Conservation (phyloP, 2,797 vertebrate species). For the Pangasius mekongensis region DNA sequence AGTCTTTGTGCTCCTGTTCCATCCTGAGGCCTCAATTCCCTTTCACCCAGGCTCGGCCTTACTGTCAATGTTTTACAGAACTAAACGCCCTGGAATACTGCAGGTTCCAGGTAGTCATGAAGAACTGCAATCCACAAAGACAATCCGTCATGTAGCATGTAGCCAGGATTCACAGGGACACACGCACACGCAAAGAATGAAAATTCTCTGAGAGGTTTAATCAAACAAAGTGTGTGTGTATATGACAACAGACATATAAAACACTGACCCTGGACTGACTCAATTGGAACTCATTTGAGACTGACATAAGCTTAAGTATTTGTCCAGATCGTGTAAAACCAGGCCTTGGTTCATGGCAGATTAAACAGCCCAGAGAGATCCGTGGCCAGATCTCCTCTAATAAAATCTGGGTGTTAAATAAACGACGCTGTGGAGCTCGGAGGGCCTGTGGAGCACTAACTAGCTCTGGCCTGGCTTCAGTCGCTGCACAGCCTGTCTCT, state of each 20-base stretch:
- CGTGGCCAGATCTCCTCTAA: slow-evolving; percentile 49
- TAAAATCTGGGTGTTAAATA: slow-evolving; percentile 61
- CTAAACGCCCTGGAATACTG: slow-evolving; percentile 7
- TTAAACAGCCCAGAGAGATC: slow-evolving; percentile 49
- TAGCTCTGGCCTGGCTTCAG: slow-evolving; percentile 64
- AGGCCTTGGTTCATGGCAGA: slow-evolving; percentile 41
- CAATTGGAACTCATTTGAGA: slow-evolving; percentile 32
- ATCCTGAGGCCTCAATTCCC: slow-evolving; percentile 50
- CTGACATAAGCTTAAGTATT: slow-evolving; percentile 29
- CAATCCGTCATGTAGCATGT: neutral
- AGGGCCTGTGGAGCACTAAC: slow-evolving; percentile 63
- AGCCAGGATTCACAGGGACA: neutral
- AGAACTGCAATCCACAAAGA: slow-evolving; percentile 11
- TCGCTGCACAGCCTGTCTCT: slow-evolving; percentile 66
- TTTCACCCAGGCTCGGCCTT: slow-evolving; percentile 2
- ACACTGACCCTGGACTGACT: slow-evolving; percentile 34
- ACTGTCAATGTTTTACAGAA: slow-evolving; percentile 30
- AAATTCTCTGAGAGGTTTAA: neutral
- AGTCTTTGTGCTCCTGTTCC: slow-evolving; percentile 64
- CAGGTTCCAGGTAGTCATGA: slow-evolving; percentile 11
- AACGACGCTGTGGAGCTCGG: slow-evolving; percentile 52
- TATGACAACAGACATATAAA: slow-evolving; percentile 13
- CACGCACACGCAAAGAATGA: neutral
- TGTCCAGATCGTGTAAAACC: slow-evolving; percentile 26
- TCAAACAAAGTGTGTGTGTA: neutral